phyloP scores from a whole-genome alignment of 2,888 invertebrate species.

The Lasioglossum marginatum region DNA sequence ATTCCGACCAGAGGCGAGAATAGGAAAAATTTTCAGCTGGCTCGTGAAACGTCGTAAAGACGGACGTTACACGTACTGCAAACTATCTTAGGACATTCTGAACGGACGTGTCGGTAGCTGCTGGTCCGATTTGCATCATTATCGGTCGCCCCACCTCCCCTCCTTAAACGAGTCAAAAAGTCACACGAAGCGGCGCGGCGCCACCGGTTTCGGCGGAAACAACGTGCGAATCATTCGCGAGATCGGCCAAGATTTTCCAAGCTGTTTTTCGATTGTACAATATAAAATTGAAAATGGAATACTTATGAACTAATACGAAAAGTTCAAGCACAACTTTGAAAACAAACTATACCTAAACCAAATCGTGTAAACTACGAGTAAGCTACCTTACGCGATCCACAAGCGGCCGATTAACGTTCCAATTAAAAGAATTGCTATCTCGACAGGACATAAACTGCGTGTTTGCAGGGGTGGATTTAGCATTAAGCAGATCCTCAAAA shows the following conservation, averaged over 20 bases:
- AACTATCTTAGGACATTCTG: conserved; percentile 61
- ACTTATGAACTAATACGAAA: no score
- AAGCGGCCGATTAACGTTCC: background rate
- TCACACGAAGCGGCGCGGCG: background rate
- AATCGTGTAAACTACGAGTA: no score
- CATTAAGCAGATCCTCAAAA: conserved; percentile 48
- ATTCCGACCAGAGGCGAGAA: conserved; percentile 63
- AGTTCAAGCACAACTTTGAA: no score
- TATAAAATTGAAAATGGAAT: no score
- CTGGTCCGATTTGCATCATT: conserved; percentile 54
- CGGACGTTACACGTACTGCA: conserved; percentile 68
- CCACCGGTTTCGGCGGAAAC: conserved; percentile 33
- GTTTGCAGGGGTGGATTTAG: background rate
- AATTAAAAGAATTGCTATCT: conserved; percentile 10
- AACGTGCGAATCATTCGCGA: background rate
- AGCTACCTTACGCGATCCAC: background rate
- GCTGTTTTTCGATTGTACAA: no score
- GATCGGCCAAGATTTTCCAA: background rate
- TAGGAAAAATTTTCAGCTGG: conserved; percentile 67
- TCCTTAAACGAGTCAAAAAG: conserved; percentile 25
- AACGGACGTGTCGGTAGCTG: conserved; percentile 42
- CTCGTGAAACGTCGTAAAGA: conserved; percentile 68
- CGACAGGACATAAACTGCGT: conserved; percentile 1
- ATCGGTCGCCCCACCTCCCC: conserved; percentile 14
- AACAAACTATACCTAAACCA: no score